phyloP scores from a whole-genome alignment of 2,113 vertebrate species.

The Porphyrio hochstetteri region DNA sequence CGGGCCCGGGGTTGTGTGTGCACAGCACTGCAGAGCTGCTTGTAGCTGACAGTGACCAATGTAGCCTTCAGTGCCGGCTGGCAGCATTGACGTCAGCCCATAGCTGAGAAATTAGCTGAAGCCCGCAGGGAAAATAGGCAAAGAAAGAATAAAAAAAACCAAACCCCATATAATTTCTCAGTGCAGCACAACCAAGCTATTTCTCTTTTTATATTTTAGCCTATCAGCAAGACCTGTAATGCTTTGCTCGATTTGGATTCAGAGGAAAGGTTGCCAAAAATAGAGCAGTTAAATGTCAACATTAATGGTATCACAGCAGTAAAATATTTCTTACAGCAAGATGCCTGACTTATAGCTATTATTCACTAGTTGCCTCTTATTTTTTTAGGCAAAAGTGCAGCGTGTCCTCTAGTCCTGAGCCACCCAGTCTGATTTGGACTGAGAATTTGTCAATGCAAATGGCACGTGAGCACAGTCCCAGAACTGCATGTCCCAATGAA shows the following conservation, averaged over 20 bases:
- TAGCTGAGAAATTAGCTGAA: constrained; percentile 65
- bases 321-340: constrained; percentile 34
- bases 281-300: constrained; percentile 73
- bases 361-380: background rate
- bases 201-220: constrained; percentile 53
- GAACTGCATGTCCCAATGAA: background rate
- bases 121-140: constrained; percentile 60
- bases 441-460: background rate
- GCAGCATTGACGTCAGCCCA: constrained; percentile 66
- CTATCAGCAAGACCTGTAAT: constrained; percentile 62
- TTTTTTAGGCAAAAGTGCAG: constrained; percentile 17
- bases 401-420: background rate
- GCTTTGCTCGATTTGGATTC: constrained; percentile 67
- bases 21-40: background rate
- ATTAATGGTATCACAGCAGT: constrained; percentile 60
- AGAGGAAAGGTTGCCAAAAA: constrained; percentile 68
- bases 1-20: background rate
- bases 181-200: constrained; percentile 31
- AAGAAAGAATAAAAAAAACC: constrained; percentile 1
- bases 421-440: background rate
- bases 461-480: background rate
- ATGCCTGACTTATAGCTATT: constrained; percentile 5
- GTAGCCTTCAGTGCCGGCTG: constrained; percentile 1
- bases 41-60: constrained; percentile 25
- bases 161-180: constrained; percentile 52